These are phyloP conservation scores for Drosophila borborema DNA, from an alignment of 2,888 invertebrate species.

Conservation along the genomic window DNA sequence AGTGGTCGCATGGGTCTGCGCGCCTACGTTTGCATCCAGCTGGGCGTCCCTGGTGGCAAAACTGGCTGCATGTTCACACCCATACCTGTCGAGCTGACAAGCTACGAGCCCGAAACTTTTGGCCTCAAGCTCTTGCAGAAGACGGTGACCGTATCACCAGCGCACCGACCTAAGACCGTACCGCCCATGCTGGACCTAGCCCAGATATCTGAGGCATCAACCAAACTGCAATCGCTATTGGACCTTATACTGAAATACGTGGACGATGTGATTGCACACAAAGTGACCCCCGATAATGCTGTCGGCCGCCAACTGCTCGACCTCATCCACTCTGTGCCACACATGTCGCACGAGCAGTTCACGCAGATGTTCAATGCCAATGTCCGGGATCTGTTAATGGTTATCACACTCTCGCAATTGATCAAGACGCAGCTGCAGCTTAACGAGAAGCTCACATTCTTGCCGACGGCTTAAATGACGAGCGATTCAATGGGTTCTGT, in stretches of 20 bases:
- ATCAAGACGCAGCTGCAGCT: conserved; percentile 98
- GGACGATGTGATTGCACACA: conserved; percentile 95
- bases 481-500: conserved; percentile 25
- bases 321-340: conserved; percentile 95
- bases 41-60: conserved; percentile 97
- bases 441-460: conserved; percentile 96
- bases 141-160: conserved; percentile 88
- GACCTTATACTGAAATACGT: conserved; percentile 93
- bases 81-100: conserved; percentile 93
- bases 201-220: conserved; percentile 94
- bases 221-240: conserved; percentile 90
- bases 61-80: conserved; percentile 98
- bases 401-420: conserved; percentile 96
- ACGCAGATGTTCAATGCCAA: conserved; percentile 98
- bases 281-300: conserved; percentile 91
- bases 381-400: conserved; percentile 99
- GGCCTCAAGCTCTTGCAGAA: conserved; percentile 93
- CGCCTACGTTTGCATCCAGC: conserved; percentile 95
- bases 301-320: conserved; percentile 96
- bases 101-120: conserved; percentile 96
- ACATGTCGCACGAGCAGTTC: conserved; percentile 95
- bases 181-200: conserved; percentile 90
- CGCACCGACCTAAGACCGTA: conserved; percentile 87
- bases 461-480: conserved; percentile 88
- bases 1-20: conserved; percentile 96